Conservation (phyloP, 2,888 invertebrate species). For the Nezara viridula region DNA sequence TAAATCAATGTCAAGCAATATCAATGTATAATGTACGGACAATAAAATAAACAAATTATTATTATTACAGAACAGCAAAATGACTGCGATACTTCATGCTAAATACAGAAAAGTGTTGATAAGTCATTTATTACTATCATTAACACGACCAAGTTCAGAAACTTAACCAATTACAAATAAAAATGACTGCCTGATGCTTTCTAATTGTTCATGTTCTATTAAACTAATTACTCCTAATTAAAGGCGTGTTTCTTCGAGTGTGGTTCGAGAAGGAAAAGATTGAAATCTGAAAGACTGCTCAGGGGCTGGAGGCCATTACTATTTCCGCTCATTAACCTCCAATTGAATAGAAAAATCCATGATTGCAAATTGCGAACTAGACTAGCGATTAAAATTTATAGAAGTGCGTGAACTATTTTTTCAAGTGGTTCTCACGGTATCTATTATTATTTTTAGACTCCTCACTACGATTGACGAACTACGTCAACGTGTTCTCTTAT, state of each 20-base stretch:
- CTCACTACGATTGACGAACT: too few relatives aligned
- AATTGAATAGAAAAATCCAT: not conserved
- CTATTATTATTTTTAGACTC: not conserved
- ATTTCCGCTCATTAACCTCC: not conserved
- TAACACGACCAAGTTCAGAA: not conserved
- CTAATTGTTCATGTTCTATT: not conserved
- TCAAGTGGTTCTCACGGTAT: too few relatives aligned
- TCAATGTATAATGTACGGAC: too few relatives aligned
- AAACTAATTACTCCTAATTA: slow-evolving; percentile 16
- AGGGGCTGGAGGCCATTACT: not conserved
- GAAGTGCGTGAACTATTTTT: too few relatives aligned
- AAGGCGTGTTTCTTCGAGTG: slow-evolving; percentile 10
- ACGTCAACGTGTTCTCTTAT: too few relatives aligned
- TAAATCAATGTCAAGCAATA: too few relatives aligned
- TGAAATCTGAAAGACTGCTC: not conserved
- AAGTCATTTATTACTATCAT: too few relatives aligned
- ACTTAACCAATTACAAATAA: not conserved
- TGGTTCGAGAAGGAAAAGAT: not conserved
- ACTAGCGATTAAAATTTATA: not conserved
- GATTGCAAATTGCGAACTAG: not conserved
- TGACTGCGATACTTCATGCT: too few relatives aligned
- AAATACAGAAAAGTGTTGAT: too few relatives aligned
- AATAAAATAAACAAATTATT: too few relatives aligned
- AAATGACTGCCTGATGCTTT: not conserved
- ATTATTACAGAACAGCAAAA: too few relatives aligned